Percentiles rank a stretch among this genome's conserved stretches.
These are phyloP conservation scores for Solenopsis fugax DNA, from an alignment of 1,140 invertebrate species.

Conservation along the genomic window DNA sequence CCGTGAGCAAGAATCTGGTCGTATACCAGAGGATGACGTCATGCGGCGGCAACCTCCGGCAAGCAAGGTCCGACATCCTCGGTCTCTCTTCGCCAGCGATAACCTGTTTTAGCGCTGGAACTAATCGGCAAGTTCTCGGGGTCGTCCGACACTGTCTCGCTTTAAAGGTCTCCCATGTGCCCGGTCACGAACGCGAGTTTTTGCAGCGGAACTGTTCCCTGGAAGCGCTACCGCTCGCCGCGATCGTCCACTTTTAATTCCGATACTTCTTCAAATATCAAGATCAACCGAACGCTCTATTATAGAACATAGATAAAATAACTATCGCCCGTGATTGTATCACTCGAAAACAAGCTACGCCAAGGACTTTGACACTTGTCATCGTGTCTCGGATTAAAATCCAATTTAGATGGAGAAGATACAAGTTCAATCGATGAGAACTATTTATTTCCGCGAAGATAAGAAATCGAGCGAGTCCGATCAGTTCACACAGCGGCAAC, in stretches of 20 bases:
- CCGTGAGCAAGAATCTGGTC: constrained; percentile 59
- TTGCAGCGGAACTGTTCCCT: background rate
- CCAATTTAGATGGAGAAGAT: background rate
- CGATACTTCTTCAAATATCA: constrained; percentile 1
- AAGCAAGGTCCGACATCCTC: constrained; percentile 56
- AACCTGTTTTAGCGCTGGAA: constrained; percentile 65
- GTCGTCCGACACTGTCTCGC: constrained; percentile 50
- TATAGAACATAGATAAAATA: background rate
- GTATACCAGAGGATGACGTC: constrained; percentile 64
- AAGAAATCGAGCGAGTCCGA: background rate
- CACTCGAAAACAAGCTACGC: background rate
- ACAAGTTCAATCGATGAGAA: background rate
- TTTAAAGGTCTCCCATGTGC: constrained; percentile 36
- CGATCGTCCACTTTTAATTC: constrained; percentile 5
- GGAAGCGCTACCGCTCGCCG: constrained; percentile 16
- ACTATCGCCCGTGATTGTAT: background rate
- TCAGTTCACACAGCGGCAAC: background rate
- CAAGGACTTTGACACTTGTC: background rate
- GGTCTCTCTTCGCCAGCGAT: constrained; percentile 56
- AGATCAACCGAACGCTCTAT: background rate
- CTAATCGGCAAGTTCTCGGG: constrained; percentile 57
- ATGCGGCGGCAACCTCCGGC: constrained; percentile 50
- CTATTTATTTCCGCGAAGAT: background rate
- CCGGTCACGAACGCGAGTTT: constrained; percentile 5
- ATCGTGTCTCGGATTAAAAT: background rate